These are phyloP conservation scores for Monochamus saltuarius DNA, from an alignment of 1,140 invertebrate species.

Conservation along the genomic window DNA sequence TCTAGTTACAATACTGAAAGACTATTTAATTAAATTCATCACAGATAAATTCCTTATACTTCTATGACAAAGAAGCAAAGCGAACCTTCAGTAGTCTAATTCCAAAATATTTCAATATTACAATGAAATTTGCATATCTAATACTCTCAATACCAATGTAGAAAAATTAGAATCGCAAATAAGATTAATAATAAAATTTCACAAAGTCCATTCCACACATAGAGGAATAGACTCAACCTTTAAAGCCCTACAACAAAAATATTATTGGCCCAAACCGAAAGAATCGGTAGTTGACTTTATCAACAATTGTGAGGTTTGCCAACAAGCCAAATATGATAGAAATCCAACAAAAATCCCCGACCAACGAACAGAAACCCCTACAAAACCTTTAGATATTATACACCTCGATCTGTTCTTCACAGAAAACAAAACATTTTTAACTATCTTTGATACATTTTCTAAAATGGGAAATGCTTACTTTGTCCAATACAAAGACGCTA, in stretches of 20 bases:
- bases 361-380: constrained; percentile 11
- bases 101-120: too few species aligned
- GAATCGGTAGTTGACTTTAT: constrained; percentile 19
- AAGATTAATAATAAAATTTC: too few species aligned
- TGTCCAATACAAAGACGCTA: too few species aligned
- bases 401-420: constrained; percentile 20
- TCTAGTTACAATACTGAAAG: too few species aligned
- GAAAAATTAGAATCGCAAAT: constrained; percentile 9
- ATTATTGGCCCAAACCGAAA: constrained; percentile 21
- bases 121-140: too few species aligned
- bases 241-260: constrained; percentile 15
- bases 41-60: too few species aligned
- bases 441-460: constrained; percentile 24
- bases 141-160: neutral
- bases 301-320: constrained; percentile 23
- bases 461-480: constrained; percentile 31
- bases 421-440: constrained; percentile 23
- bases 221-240: constrained; percentile 19
- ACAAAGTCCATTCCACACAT: constrained; percentile 21
- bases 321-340: constrained; percentile 25
- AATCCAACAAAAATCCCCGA: constrained; percentile 17
- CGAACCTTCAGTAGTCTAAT: too few species aligned
- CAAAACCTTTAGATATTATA: constrained; percentile 26
- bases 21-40: too few species aligned
- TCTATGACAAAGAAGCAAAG: too few species aligned